phyloP scores from a whole-genome alignment of 2,113 vertebrate species.

The Scomber japonicus region DNA sequence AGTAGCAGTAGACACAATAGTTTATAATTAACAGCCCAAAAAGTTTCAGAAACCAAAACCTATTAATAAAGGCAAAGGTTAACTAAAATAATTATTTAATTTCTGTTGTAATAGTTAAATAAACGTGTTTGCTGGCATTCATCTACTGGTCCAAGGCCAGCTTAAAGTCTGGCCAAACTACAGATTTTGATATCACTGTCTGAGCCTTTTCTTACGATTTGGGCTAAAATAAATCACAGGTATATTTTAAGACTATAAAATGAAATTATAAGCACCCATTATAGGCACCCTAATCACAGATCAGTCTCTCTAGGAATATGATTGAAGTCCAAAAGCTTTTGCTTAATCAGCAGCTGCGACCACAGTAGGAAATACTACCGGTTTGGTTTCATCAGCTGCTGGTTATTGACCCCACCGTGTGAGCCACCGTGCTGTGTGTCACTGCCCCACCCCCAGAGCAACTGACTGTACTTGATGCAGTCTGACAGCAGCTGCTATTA shows the following conservation, averaged over 20 bases:
- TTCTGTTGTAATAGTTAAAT: neutral
- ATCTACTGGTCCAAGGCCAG: neutral
- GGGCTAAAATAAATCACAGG: too few species aligned
- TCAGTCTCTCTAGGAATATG: neutral
- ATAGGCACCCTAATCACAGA: too few species aligned
- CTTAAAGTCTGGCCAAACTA: neutral
- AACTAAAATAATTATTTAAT: neutral
- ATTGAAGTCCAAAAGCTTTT: rapidly evolving
- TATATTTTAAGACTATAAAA: too few species aligned
- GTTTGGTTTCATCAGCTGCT: conserved; percentile 21
- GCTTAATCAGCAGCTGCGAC: neutral
- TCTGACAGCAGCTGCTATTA: conserved; percentile 62
- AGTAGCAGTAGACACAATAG: neutral
- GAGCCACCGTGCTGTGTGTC: conserved; percentile 20
- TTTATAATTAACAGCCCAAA: neutral
- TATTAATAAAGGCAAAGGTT: neutral
- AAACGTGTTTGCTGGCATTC: neutral
- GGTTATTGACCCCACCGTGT: conserved; percentile 54
- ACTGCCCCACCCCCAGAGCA: conserved; percentile 56
- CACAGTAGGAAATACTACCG: neutral
- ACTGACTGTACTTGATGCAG: conserved; percentile 43
- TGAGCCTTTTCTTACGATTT: neutral
- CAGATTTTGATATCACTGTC: neutral
- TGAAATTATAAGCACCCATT: too few species aligned
- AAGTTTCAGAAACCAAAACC: neutral